Conservation (phyloP, 2,888 invertebrate species). For the Mesorhabditis spiculigera region DNA sequence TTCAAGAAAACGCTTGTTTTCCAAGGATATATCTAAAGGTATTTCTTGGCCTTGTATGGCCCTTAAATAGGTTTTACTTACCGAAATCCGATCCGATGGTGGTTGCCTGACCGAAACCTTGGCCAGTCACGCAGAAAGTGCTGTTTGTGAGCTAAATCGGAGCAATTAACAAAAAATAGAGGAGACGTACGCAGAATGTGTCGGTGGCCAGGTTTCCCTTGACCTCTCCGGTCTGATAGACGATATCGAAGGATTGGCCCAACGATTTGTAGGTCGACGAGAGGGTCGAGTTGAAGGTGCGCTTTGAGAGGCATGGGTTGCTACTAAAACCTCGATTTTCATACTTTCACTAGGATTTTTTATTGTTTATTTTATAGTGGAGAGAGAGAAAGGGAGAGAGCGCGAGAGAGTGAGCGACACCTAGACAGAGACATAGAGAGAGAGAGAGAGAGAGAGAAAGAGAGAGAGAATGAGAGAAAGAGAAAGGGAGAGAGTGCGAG, state of each 20-base stretch:
- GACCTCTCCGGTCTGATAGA: slow-evolving; percentile 50
- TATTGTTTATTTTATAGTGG: too few relatives aligned
- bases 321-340: not conserved
- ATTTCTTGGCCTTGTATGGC: too few relatives aligned
- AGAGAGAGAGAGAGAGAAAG: too few relatives aligned
- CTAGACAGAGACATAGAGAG: too few relatives aligned
- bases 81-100: slow-evolving; percentile 63
- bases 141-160: slow-evolving; percentile 36
- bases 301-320: slow-evolving; percentile 36
- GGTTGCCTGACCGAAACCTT: slow-evolving; percentile 64
- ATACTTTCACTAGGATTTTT: too few relatives aligned
- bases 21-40: too few relatives aligned
- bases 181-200: slow-evolving; percentile 37
- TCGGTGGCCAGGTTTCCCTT: slow-evolving; percentile 40
- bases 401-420: too few relatives aligned
- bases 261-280: slow-evolving; percentile 28
- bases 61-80: slow-evolving; percentile 35
- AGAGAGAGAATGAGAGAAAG: too few relatives aligned
- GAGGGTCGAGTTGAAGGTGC: slow-evolving; percentile 29
- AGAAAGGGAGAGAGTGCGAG: too few relatives aligned
- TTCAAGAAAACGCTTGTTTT: too few relatives aligned
- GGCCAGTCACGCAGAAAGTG: slow-evolving; percentile 57
- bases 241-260: slow-evolving; percentile 35
- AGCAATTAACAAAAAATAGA: not conserved
- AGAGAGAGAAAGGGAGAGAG: too few relatives aligned